Conservation (phyloP, 2,113 vertebrate species). For the Pao palembangensis region DNA sequence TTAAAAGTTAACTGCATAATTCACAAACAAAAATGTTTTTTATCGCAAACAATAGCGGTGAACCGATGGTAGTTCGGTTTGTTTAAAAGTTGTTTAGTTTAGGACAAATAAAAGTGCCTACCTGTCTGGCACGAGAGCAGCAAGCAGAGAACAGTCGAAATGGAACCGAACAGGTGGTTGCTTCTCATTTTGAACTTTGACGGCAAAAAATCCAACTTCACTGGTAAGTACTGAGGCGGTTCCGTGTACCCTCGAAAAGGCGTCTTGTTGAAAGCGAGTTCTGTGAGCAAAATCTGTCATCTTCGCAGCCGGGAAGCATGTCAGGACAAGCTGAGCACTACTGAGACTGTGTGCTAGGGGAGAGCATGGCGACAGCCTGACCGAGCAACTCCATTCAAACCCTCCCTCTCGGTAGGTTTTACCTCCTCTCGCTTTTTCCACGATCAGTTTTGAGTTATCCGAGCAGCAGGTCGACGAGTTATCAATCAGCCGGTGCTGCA, state of each 20-base stretch:
- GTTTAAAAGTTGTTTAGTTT: no score
- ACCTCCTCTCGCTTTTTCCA: no score
- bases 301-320: conserved; percentile 50
- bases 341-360: conserved; percentile 1
- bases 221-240: conserved; percentile 1
- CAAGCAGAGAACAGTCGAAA: conserved; percentile 49
- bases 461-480: no score
- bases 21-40: no score
- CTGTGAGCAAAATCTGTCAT: conserved; percentile 38
- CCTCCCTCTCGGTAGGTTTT: background rate
- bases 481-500: conserved; percentile 17
- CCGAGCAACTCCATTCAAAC: background rate
- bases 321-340: conserved; percentile 27
- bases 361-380: background rate
- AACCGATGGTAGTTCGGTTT: no score
- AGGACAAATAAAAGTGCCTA: conserved; percentile 30
- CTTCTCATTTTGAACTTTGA: conserved; percentile 56
- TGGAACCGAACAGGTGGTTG: conserved; percentile 52
- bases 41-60: no score
- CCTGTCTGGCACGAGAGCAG: conserved; percentile 64
- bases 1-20: no score
- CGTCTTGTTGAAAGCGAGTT: conserved; percentile 29
- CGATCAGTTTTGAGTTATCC: no score
- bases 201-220: conserved; percentile 20
- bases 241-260: conserved; percentile 28